phyloP scores from a whole-genome alignment of 2,888 invertebrate genomes.

The Tyria jacobaeae region DNA sequence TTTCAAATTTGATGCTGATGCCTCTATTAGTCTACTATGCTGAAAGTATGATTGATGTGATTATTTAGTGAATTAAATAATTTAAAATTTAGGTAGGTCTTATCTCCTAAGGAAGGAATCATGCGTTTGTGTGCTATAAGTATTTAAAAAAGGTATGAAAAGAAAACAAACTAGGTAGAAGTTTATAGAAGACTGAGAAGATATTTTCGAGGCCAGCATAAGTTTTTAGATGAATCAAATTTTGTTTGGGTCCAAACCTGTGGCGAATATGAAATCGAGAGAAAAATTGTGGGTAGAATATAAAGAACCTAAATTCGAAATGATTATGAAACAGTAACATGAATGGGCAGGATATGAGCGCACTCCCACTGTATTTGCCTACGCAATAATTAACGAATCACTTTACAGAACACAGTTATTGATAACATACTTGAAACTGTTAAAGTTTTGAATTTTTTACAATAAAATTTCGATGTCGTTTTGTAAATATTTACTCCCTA shows the following conservation, averaged over 20 bases:
- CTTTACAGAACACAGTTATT: slow-evolving; percentile 31
- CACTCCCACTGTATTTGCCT: slow-evolving; percentile 46
- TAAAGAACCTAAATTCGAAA: slow-evolving; percentile 24
- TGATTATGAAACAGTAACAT: slow-evolving; percentile 32
- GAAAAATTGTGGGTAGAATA: slow-evolving; percentile 7
- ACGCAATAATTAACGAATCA: slow-evolving; percentile 44
- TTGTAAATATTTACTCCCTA: background rate
- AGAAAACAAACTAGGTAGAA: background rate
- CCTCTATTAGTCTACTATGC: background rate
- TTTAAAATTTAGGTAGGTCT: background rate
- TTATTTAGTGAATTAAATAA: too few relatives aligned
- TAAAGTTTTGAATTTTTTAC: background rate
- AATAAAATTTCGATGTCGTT: background rate
- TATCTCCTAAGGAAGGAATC: background rate
- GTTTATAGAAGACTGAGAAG: background rate
- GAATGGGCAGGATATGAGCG: slow-evolving; percentile 37
- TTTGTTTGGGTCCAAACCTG: too few relatives aligned
- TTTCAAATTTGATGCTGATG: background rate
- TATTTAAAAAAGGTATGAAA: background rate
- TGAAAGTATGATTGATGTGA: background rate
- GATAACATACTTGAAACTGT: slow-evolving; percentile 7
- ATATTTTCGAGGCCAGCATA: too few relatives aligned
- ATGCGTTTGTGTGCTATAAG: background rate
- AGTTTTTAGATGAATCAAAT: too few relatives aligned
- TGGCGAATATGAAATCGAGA: background rate